Conservation (phyloP, 2,113 vertebrate species). For the Saccopteryx bilineata region DNA sequence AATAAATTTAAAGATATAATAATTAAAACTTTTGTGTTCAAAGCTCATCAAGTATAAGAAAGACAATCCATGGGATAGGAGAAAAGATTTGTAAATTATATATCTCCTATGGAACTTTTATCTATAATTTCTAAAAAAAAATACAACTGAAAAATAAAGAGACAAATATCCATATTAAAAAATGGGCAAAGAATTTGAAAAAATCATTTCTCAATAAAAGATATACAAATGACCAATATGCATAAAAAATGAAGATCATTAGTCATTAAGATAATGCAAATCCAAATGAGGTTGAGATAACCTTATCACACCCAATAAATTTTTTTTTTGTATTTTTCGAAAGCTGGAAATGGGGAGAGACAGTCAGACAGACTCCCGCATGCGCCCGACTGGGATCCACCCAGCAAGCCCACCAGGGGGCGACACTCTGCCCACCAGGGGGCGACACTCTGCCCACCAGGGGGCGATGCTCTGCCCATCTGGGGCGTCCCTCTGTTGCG, state of each 20-base stretch:
- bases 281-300: neutral
- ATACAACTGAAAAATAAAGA: neutral
- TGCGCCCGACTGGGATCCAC: too few species aligned
- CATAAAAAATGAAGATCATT: neutral
- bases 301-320: neutral
- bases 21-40: neutral
- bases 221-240: neutral
- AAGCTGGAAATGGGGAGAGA: too few species aligned
- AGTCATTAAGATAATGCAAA: neutral
- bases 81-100: neutral
- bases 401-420: too few species aligned
- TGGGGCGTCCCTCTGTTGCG: too few species aligned
- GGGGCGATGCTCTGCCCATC: too few species aligned
- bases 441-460: too few species aligned
- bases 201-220: neutral
- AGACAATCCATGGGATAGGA: neutral
- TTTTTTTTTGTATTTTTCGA: too few species aligned
- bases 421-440: too few species aligned
- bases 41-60: neutral
- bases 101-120: neutral
- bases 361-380: too few species aligned
- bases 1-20: too few species aligned
- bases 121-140: neutral
- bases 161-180: neutral
- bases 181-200: neutral